phyloP scores from a whole-genome alignment of 2,113 vertebrate genomes.

The Oenanthe oenanthe region DNA sequence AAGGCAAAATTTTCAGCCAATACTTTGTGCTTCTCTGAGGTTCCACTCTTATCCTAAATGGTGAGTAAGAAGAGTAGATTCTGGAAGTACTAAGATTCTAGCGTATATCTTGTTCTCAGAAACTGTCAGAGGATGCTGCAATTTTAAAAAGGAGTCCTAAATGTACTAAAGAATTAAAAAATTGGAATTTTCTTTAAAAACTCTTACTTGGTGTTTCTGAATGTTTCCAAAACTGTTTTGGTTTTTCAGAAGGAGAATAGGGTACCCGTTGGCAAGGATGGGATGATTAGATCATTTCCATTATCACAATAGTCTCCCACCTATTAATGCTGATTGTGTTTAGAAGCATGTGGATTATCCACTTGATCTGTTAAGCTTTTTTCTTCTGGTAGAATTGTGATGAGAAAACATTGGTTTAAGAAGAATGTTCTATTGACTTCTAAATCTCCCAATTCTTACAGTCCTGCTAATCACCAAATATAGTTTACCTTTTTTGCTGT shows the following conservation, averaged over 20 bases:
- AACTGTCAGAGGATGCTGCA: not conserved
- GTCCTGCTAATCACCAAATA: accelerated
- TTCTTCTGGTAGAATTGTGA: not conserved
- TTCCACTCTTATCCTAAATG: not conserved
- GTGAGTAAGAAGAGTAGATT: not conserved
- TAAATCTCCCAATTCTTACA: not conserved
- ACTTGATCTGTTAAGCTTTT: not conserved
- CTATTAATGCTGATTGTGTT: not conserved
- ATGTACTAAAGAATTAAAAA: not conserved
- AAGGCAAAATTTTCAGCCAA: not conserved
- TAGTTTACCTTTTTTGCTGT: not conserved
- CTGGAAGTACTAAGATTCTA: not conserved
- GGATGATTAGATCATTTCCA: not conserved
- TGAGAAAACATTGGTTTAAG: not conserved
- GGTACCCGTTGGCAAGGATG: not conserved
- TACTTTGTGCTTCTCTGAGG: not conserved
- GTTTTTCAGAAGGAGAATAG: not conserved
- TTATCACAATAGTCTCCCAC: not conserved
- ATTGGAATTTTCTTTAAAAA: not conserved
- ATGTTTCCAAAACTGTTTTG: not conserved
- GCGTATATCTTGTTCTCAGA: not conserved
- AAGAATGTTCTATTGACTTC: not conserved
- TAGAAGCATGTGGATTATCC: not conserved
- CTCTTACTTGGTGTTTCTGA: not conserved
- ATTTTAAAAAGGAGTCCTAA: not conserved